These are phyloP conservation scores for Phyllopteryx taeniolatus DNA, from an alignment of 2,113 vertebrate genomes.

Conservation along the genomic window DNA sequence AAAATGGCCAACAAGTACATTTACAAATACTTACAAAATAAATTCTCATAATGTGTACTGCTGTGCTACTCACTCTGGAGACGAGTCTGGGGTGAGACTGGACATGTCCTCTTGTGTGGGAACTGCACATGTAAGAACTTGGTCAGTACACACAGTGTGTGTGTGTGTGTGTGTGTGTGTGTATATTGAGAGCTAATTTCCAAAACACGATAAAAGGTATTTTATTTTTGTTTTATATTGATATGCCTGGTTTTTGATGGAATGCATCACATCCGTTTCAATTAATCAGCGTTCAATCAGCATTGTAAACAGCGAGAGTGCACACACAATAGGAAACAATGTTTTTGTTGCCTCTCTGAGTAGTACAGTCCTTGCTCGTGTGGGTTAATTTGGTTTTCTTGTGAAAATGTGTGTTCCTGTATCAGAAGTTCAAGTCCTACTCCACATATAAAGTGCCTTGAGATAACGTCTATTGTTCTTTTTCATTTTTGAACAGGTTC, in stretches of 20 bases:
- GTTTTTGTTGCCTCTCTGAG: no score
- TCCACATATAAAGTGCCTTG: neutral
- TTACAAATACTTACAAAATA: no score
- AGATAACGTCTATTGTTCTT: neutral
- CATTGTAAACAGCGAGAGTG: no score
- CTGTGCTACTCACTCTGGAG: constrained; percentile 89
- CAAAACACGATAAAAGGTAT: neutral
- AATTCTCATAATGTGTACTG: neutral
- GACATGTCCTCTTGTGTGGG: constrained; percentile 99
- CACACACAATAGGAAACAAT: no score
- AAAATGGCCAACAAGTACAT: no score
- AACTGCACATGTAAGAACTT: constrained; percentile 70
- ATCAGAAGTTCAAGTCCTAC: no score
- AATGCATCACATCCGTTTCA: neutral
- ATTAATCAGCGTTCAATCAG: neutral
- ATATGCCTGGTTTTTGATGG: no score
- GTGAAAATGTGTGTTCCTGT: no score
- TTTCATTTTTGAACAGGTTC: neutral
- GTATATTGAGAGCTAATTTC: neutral
- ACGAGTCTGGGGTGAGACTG: constrained; percentile 97
- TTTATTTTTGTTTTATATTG: neutral
- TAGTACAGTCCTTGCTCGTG: no score
- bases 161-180: neutral
- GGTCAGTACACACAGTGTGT: neutral
- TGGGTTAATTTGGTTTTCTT: no score